phyloP scores from a whole-genome alignment of 2,113 vertebrate genomes.

The Hymenochirus boettgeri region DNA sequence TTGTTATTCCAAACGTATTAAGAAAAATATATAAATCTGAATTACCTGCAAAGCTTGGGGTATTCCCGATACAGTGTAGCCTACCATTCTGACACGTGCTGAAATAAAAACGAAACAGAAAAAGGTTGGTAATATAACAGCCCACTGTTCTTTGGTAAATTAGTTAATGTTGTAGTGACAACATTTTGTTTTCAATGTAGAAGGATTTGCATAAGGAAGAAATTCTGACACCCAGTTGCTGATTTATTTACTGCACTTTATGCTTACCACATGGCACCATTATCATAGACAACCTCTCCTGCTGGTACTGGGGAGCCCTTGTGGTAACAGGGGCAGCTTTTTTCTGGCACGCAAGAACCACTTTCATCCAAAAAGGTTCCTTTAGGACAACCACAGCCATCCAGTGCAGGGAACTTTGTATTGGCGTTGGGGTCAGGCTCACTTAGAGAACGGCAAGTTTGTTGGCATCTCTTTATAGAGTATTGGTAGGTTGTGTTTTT shows the following conservation, averaged over 20 bases:
- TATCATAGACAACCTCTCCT: slow-evolving; percentile 50
- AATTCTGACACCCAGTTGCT: neutral
- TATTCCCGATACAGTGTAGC: slow-evolving; percentile 19
- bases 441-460: slow-evolving; percentile 76
- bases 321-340: slow-evolving; percentile 73
- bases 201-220: neutral
- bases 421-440: slow-evolving; percentile 67
- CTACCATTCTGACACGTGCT: slow-evolving; percentile 19
- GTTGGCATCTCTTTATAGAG: slow-evolving; percentile 64
- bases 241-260: neutral
- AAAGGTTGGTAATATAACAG: no score
- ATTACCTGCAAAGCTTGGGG: slow-evolving; percentile 9
- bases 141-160: no score
- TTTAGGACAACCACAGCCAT: slow-evolving; percentile 76
- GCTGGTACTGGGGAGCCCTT: slow-evolving; percentile 53
- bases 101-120: neutral
- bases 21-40: neutral
- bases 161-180: no score
- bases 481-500: slow-evolving; percentile 61
- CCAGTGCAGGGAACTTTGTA: slow-evolving; percentile 65
- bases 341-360: slow-evolving; percentile 65
- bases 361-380: slow-evolving; percentile 72
- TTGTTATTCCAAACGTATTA: no score
- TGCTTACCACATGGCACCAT: slow-evolving; percentile 70
- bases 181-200: neutral